Evolutionary conservation across 2,888 invertebrate genomes (phyloP).

Genomic region (Pinctada fucata): DNA sequence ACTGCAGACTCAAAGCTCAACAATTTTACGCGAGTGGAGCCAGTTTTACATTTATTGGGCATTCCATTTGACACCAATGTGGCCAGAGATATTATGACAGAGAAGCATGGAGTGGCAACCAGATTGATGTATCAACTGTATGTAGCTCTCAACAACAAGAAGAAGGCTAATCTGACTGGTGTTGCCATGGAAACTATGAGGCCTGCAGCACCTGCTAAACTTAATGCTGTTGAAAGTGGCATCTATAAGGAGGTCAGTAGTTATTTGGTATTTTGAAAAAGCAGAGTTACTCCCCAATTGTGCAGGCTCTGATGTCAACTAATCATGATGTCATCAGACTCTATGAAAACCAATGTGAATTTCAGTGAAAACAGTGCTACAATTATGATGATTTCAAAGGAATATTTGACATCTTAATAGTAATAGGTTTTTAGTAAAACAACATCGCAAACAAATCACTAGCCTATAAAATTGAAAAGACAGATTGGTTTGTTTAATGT

Average conservation of each 20-base stretch:
- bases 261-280: too few relatives aligned
- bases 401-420: neutral
- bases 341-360: too few relatives aligned
- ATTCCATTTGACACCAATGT: conserved; percentile 76
- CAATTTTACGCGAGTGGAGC: conserved; percentile 76
- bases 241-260: conserved; percentile 74
- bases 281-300: too few relatives aligned
- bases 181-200: conserved; percentile 77
- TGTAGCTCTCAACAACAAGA: conserved; percentile 75
- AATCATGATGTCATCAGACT: too few relatives aligned
- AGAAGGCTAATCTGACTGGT: conserved; percentile 75
- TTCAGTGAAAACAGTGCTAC: too few relatives aligned
- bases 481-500: too few relatives aligned
- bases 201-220: conserved; percentile 75
- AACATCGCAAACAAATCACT: too few relatives aligned
- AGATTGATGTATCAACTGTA: conserved; percentile 76
- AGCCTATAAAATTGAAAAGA: too few relatives aligned
- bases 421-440: too few relatives aligned
- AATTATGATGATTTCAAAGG: too few relatives aligned
- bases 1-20: conserved; percentile 76
- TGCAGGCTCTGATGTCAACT: too few relatives aligned
- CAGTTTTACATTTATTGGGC: conserved; percentile 72
- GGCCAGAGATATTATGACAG: conserved; percentile 77
- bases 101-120: conserved; percentile 74
- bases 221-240: conserved; percentile 72